Base-by-base conservation (phyloP, 2,888 invertebrate species). In the Baccha elongata region DNA sequence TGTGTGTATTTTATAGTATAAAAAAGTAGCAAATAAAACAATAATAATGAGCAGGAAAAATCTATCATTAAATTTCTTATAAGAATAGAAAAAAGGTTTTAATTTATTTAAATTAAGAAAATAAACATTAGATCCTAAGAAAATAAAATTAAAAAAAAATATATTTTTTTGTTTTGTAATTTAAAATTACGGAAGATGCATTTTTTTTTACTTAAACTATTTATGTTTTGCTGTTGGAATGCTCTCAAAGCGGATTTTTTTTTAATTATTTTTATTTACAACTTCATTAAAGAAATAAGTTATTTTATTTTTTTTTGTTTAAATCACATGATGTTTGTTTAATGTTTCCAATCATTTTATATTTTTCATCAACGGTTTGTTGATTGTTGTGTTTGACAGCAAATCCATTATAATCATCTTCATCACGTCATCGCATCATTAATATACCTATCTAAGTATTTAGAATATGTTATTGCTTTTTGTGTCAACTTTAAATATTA, bases 181-280 rank as follows among this genome's bases (percentile, higher is more conserved):
- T 84, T 84, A 74, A 74, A 84, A 84, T 84, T 84, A 84, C 84
- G 84, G 84, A 84, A 84, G 84, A 84, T 79, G 58, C 69, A 60
- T 69, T 84, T 73, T 58, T 52, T 42, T 52, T 40, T 42, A 37
- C 64, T 79, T 52, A 55, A 64, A 58, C 37, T 76, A 72, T 26
- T 60, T 23, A 32, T 35, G 32, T 40, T 32, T 65, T 73, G 76
- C 71, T 67, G 71, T 72, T 83, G 83, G 83, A 83, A 83, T 83
- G 83, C 68, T 53, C 50, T 81, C 75, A 69, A 75, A 75, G 76
- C 52, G 71, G 40, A 81, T 26, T 13, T 75, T 15, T 21, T 35
- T 46, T 48, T n/a, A n/a, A n/a, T 50, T 35, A 1, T 40, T 55
- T 71, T 23, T 83, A 83, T 83, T 42, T 83, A 83, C 83, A 83